Evolutionary conservation across 2,113 vertebrate species (phyloP).

Genomic region (Cyprinodon brontotheroides): DNA sequence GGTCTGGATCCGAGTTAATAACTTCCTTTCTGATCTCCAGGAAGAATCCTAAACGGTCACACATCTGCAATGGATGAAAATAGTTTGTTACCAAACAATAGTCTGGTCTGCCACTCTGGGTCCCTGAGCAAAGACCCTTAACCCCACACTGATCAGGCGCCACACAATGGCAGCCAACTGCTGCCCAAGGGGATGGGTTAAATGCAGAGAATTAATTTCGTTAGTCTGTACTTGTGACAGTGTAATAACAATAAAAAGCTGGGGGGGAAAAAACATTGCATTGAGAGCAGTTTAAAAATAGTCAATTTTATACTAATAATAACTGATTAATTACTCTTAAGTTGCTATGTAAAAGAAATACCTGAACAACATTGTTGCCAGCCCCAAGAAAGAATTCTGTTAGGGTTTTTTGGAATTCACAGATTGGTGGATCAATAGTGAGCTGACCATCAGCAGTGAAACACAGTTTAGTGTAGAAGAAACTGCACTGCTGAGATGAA

Average conservation of each 20-base stretch:
- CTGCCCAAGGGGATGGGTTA: no score
- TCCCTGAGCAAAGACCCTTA: no score
- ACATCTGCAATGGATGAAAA: conserved; percentile 56
- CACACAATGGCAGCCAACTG: no score
- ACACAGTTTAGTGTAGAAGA: conserved; percentile 75
- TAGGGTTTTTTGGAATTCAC: conserved; percentile 71
- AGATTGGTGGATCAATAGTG: conserved; percentile 66
- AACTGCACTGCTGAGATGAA: conserved; percentile 22
- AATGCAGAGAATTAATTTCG: no score
- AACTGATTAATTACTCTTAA: neutral
- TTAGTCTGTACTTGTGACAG: no score
- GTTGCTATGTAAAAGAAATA: conserved; percentile 37
- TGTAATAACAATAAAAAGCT: no score
- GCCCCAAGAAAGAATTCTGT: conserved; percentile 54
- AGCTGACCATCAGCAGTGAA: conserved; percentile 65
- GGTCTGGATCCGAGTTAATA: conserved; percentile 10
- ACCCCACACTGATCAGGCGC: no score
- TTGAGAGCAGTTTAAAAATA: neutral
- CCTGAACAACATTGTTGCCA: conserved; percentile 71
- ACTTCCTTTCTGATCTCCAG: conserved; percentile 33
- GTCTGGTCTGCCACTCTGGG: no score
- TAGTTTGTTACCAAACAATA: neutral
- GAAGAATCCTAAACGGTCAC: conserved; percentile 67
- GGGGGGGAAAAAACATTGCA: no score
- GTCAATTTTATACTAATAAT: neutral